Conservation (phyloP, 1,140 invertebrate genomes). For the Holcopasites calliopsidis region DNA sequence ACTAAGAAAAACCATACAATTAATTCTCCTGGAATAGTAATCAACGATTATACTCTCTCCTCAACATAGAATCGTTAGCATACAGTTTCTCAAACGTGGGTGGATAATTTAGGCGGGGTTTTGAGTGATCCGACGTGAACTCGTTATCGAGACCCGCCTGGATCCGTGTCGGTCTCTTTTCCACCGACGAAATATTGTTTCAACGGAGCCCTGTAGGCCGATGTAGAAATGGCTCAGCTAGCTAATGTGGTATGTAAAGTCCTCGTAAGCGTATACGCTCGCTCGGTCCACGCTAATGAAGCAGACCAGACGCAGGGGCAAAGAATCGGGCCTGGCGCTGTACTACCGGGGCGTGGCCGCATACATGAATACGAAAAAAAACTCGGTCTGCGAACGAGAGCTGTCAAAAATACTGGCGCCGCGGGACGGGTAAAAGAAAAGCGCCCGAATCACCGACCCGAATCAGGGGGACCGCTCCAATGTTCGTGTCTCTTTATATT, state of each 20-base stretch:
- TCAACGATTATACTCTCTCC: no score
- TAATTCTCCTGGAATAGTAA: background rate
- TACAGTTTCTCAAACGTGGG: background rate
- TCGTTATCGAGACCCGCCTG: slow-evolving; percentile 10
- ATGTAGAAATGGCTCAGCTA: slow-evolving; percentile 20
- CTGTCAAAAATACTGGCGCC: slow-evolving; percentile 34
- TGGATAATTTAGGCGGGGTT: background rate
- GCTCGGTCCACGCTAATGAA: slow-evolving; percentile 64
- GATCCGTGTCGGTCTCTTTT: no score
- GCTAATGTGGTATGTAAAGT: slow-evolving; percentile 56
- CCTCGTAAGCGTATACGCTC: slow-evolving; percentile 49
- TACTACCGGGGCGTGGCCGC: slow-evolving; percentile 71
- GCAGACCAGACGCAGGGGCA: slow-evolving; percentile 67
- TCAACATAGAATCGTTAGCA: no score
- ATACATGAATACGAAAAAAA: slow-evolving; percentile 73
- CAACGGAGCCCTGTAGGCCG: slow-evolving; percentile 1
- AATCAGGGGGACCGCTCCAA: background rate
- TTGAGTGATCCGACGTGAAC: background rate
- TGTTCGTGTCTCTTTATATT: background rate
- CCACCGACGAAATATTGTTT: slow-evolving; percentile 23
- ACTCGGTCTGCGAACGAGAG: slow-evolving; percentile 44
- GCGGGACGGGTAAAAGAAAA: slow-evolving; percentile 14
- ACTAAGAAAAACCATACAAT: no score
- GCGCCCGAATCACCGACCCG: no score
- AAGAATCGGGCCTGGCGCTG: slow-evolving; percentile 54